Evolutionary conservation across 2,113 vertebrate genomes (phyloP), one percentile per base, ranked within the genome.

Genomic region (Argyrosomus japonicus): DNA sequence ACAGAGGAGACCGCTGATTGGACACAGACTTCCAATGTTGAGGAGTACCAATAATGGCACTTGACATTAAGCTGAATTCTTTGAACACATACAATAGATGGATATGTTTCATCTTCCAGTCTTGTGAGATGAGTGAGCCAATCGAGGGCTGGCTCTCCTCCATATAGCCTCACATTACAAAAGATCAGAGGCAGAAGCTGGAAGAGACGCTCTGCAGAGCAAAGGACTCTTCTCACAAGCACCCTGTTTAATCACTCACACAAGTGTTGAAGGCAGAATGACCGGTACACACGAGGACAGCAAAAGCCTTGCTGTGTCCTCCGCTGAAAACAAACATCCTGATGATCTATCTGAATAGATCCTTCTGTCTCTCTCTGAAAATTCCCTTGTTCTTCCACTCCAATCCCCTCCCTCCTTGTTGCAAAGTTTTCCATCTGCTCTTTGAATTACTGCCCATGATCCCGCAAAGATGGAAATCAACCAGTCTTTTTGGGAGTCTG

Each of bases 351-450:
- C 70, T 32, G 87, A 84, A 81, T 64, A 47, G 83, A 91, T 86
- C 78, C 65, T 74, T 75, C 78, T 47, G 57, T 40, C 64, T 69
- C 68, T 51, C 53, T 43, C 81, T n/a, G 17, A 60, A 53, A 56
- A 54, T 61, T 68, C 36, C 18, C 23, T 25, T 48, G 32, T 32
- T 11, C 60, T 57, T 17, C 48, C 36, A 57, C 36, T 72, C 36
- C 53, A 32, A 29, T 68, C 77, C 79, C 71, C 43, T 63, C 67
- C 75, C 45, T 77, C 58, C 74, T 65, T 36, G 36, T n/a, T 80
- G 72, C 79, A 89, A 90, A 90, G 83, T 85, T 91, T 92, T 89
- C 87, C 89, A 88, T 91, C 89, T 87, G 88, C 82, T 92, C 77
- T 74, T 70, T 70, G 89, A 89, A 86, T 91, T 84, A 76, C 83